phyloP scores from a whole-genome alignment of 2,113 vertebrate genomes.

The Tautogolabrus adspersus region DNA sequence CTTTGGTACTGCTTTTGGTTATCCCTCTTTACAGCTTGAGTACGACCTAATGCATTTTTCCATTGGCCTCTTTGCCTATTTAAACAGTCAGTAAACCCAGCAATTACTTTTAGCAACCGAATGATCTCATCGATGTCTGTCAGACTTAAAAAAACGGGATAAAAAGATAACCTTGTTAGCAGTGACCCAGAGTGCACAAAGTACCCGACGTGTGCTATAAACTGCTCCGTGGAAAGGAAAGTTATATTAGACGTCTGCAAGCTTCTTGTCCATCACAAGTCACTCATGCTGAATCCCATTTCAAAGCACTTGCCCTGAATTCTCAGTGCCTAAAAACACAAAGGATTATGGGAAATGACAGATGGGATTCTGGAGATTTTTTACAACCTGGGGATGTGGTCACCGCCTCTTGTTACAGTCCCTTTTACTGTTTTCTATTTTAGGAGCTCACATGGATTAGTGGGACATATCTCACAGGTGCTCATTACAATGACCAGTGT shows the following conservation, averaged over 20 bases:
- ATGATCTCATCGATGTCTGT: slow-evolving; percentile 54
- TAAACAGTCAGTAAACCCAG: slow-evolving; percentile 64
- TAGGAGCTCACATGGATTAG: slow-evolving; percentile 33
- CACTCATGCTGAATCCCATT: slow-evolving; percentile 32
- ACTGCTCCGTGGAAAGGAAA: slow-evolving; percentile 41
- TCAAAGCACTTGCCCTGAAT: slow-evolving; percentile 32
- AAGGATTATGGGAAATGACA: slow-evolving; percentile 51
- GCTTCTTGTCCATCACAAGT: slow-evolving; percentile 67
- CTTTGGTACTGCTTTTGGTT: slow-evolving; percentile 61
- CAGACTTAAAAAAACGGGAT: slow-evolving; percentile 10
- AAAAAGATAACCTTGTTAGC: slow-evolving; percentile 47
- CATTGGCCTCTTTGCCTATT: slow-evolving; percentile 53
- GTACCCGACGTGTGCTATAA: slow-evolving; percentile 38
- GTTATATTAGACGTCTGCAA: slow-evolving; percentile 43
- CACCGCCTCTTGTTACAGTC: slow-evolving; percentile 22
- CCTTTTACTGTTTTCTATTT: slow-evolving; percentile 58
- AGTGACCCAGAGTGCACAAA: slow-evolving; percentile 6
- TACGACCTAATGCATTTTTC: slow-evolving; percentile 52
- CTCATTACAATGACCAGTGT: slow-evolving; percentile 67
- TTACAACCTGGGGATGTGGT: slow-evolving; percentile 59
- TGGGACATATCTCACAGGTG: slow-evolving; percentile 65
- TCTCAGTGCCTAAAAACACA: slow-evolving; percentile 47
- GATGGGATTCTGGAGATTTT: slow-evolving; percentile 22
- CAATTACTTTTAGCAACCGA: slow-evolving; percentile 54
- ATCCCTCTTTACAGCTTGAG: slow-evolving; percentile 40